phyloP scores from a whole-genome alignment of 2,113 vertebrate genomes.

The Pithys albifrons region DNA sequence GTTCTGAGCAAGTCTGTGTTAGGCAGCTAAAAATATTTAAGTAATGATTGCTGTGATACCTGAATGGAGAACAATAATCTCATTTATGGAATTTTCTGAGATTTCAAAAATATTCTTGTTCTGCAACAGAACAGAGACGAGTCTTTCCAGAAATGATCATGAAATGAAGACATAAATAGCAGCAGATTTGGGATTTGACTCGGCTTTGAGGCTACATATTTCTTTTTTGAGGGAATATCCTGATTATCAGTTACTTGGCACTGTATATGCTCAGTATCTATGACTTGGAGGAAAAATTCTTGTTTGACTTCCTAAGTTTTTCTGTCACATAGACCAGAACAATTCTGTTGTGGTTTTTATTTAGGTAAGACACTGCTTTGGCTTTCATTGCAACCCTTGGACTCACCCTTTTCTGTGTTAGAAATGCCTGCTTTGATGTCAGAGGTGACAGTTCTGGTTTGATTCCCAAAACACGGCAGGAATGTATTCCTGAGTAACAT shows the following conservation, averaged over 20 bases:
- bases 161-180: not conserved
- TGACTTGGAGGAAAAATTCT: not conserved
- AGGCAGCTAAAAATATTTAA: conserved; percentile 7
- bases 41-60: not conserved
- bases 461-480: not conserved
- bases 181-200: not conserved
- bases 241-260: not conserved
- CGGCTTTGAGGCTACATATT: not conserved
- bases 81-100: not conserved
- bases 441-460: not conserved
- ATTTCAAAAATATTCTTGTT: conserved; percentile 26
- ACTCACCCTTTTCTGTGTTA: not conserved
- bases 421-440: not conserved
- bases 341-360: not conserved
- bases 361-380: not conserved
- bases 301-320: not conserved
- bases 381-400: not conserved
- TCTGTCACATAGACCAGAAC: not conserved
- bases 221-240: not conserved
- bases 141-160: not conserved
- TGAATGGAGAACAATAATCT: conserved; percentile 15
- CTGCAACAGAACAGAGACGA: not conserved
- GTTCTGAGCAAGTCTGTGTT: conserved; percentile 22
- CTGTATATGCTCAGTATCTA: not conserved
- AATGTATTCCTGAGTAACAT: not conserved